Evolutionary conservation across 2,113 vertebrate genomes (phyloP), one percentile per base, ranked within the genome.

Genomic region (Platysternon megacephalum): DNA sequence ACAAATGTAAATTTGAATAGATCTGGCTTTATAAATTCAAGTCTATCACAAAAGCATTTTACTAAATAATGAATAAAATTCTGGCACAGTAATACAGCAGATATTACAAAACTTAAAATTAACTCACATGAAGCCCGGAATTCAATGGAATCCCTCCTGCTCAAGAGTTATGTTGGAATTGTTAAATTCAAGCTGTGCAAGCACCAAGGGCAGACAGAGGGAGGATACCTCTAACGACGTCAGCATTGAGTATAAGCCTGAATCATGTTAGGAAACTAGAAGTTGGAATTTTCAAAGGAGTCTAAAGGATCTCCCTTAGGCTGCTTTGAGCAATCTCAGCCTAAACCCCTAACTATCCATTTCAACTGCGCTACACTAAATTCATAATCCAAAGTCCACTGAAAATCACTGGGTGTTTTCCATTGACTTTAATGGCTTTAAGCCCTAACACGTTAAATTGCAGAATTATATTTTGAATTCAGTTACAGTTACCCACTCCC

Each of bases 351-450:
- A 89, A 61, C 74, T 72, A 90, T 78, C 80, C 95, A 96, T 92
- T 72, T 92, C 91, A 94, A 90, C 92, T 94, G 83, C 52, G 3
- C 74, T 86, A 53, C 84, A 90, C 93, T 95, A 8, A 82, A 92
- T 90, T 91, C 92, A 94, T 84, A 82, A 29, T 85, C 95, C 85
- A 79, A 65, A 86, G 65, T 89, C 74, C 79, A 89, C 91, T 90
- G 83, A 96, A 58, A 97, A 92, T 91, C 93, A 85, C 1, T 44
- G 85, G 56, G 92, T 94, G 32, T 93, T 93, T 89, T 91, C 91
- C 32, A 26, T 85, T 94, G 87, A 24, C 88, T 84, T 78, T 91
- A 94, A 95, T 56, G 81, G 85, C 32, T 82, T 92, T 89, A 58
- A 53, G 92, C 93, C 89, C 74, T 32, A 93, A 46, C 52, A 52